phyloP scores from a whole-genome alignment of 1,140 invertebrate genomes.

The Nasonia vitripennis region DNA sequence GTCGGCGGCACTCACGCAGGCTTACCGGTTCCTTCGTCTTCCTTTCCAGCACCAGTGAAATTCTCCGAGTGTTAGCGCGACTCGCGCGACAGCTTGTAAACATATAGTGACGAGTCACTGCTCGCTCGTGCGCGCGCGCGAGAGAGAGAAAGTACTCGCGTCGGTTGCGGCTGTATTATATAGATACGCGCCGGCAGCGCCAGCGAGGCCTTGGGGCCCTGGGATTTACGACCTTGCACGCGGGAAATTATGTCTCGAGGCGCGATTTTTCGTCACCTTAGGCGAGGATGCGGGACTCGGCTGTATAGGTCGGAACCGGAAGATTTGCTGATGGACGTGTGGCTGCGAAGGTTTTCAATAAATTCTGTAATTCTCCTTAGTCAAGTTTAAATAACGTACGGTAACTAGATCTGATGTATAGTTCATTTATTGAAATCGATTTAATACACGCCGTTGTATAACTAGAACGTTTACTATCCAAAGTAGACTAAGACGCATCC shows the following conservation, averaged over 20 bases:
- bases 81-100: conserved; percentile 50
- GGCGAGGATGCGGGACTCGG: neutral
- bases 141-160: conserved; percentile 59
- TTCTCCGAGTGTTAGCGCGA: conserved; percentile 42
- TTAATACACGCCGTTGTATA: no score
- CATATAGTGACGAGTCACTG: conserved; percentile 49
- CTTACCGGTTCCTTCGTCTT: neutral
- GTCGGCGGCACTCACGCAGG: neutral
- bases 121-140: neutral
- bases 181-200: neutral
- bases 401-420: no score
- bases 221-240: conserved; percentile 37
- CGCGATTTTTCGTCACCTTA: conserved; percentile 27
- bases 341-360: neutral
- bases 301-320: neutral
- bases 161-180: neutral
- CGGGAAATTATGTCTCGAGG: neutral
- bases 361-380: no score
- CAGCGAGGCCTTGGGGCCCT: neutral
- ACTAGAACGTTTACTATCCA: no score
- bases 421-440: no score
- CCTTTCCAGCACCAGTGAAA: conserved; percentile 57
- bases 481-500: no score
- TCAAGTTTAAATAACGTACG: no score
- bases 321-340: neutral